Evolutionary conservation across 2,113 vertebrate species (phyloP).

Genomic region (Saiga tatarica): DNA sequence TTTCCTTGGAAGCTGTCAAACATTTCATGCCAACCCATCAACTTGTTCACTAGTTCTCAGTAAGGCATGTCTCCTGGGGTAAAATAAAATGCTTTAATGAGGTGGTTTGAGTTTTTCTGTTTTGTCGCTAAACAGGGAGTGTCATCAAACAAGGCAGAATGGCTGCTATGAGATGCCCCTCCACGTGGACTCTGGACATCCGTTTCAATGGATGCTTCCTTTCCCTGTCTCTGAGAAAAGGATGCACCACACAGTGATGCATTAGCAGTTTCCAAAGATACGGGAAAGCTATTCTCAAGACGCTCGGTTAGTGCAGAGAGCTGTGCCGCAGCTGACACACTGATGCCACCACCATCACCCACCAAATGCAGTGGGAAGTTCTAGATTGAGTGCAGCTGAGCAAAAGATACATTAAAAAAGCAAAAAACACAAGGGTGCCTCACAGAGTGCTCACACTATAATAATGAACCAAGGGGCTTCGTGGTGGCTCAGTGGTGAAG

Average conservation of each 20-base stretch:
- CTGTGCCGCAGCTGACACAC: no score
- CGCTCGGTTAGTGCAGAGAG: neutral
- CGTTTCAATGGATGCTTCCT: neutral
- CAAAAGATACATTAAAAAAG: neutral
- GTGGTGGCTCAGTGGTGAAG: neutral
- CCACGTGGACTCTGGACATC: neutral
- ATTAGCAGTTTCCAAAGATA: neutral
- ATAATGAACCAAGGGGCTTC: neutral
- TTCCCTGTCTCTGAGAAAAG: neutral
- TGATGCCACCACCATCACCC: neutral
- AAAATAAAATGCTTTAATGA: neutral
- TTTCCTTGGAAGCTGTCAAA: neutral
- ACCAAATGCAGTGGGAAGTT: neutral
- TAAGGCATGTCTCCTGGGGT: neutral
- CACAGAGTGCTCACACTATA: neutral
- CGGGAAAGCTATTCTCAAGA: neutral
- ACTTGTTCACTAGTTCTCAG: neutral
- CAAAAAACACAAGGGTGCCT: neutral
- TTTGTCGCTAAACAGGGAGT: neutral
- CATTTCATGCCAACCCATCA: neutral
- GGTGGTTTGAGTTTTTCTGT: neutral
- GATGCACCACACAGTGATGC: neutral
- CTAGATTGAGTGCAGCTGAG: neutral
- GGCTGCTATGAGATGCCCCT: fast-evolving
- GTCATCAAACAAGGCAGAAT: neutral